A percentile compares a stretch with the other conserved stretches of the same genome.
These are phyloP conservation scores for Rattus norvegicus DNA, from an alignment of 2,113 vertebrate genomes.

Conservation along the genomic window GRCr8 NC_086033.1:38814501-38815000, in stretches of 20 bases:
- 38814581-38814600: not conserved
- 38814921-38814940: not conserved
- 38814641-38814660: not conserved
- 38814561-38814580: not conserved
- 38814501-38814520: not conserved
- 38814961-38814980: not conserved
- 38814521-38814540: not conserved
- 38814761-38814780: slow-evolving; percentile 17
- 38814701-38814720: not conserved
- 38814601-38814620: not conserved
- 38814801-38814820: slow-evolving; percentile 10
- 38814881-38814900: not conserved
- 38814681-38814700: not conserved
- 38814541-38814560: not conserved
- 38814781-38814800: slow-evolving; percentile 28
- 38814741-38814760: not conserved
- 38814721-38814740: slow-evolving; percentile 16
- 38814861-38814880: not conserved
- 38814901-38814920: slow-evolving; percentile 8
- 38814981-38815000: not conserved
- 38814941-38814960: not conserved
- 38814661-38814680: not conserved
- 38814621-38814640: not conserved
- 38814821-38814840: slow-evolving; percentile 22
- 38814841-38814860: not conserved